phyloP scores from a whole-genome alignment of 2,888 invertebrate species.

The Coleophora deauratella region DNA sequence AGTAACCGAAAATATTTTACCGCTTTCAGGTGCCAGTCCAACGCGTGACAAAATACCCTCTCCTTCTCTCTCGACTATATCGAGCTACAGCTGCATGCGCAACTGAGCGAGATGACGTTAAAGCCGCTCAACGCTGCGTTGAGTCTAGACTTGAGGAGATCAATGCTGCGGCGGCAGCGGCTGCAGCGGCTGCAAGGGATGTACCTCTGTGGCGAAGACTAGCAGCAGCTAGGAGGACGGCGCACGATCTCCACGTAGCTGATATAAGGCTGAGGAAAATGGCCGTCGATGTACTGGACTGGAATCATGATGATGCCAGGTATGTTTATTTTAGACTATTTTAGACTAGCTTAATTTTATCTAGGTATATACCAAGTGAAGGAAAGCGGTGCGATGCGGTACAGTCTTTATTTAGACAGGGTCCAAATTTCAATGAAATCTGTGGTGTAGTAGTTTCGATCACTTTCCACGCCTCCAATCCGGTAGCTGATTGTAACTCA shows the following conservation, averaged over 20 bases:
- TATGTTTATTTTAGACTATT: constrained; percentile 21
- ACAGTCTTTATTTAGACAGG: no score
- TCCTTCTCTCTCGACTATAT: constrained; percentile 89
- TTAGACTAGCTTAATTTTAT: background rate
- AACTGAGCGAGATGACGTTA: constrained; percentile 87
- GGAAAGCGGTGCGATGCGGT: no score
- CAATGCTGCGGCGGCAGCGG: constrained; percentile 93
- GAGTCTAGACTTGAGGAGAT: constrained; percentile 95
- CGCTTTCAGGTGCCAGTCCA: constrained; percentile 88
- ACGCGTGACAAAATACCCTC: constrained; percentile 96
- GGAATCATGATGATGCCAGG: constrained; percentile 94
- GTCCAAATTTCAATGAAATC: no score
- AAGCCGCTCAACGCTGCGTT: constrained; percentile 92
- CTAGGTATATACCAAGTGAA: no score
- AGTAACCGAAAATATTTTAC: background rate
- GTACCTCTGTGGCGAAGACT: constrained; percentile 92
- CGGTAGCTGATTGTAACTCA: no score
- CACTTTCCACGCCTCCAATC: no score
- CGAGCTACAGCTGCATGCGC: constrained; percentile 92
- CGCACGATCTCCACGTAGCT: constrained; percentile 89
- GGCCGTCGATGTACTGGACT: constrained; percentile 93
- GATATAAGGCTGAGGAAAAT: constrained; percentile 93
- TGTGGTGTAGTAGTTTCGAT: no score
- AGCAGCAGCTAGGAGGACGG: constrained; percentile 83
- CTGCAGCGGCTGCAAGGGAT: constrained; percentile 91